Evolutionary conservation across 2,888 invertebrate species (phyloP).

Genomic region (Zootermopsis nevadensis): DNA sequence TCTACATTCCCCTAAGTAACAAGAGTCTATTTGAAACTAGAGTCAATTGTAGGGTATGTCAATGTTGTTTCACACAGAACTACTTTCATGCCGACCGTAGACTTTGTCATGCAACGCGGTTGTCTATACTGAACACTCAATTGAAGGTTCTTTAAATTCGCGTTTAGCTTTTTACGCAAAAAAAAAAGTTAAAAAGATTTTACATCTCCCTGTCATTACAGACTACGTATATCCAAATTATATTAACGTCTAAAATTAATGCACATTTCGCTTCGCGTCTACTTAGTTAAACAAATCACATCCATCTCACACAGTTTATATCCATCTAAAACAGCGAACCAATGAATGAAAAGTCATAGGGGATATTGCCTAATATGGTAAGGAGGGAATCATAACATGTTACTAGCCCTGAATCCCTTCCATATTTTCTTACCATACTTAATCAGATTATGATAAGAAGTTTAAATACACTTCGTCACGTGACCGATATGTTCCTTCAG

Average conservation of each 20-base stretch:
- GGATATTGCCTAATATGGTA: slow-evolving; percentile 66
- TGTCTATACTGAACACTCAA: not conserved
- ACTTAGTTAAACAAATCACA: not conserved
- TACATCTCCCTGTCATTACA: no score
- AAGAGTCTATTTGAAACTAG: no score
- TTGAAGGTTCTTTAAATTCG: slow-evolving; percentile 42
- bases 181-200: not conserved
- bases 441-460: slow-evolving; percentile 13
- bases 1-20: no score
- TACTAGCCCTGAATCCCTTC: slow-evolving; percentile 32
- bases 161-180: not conserved
- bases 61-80: slow-evolving; percentile 17
- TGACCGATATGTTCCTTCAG: not conserved
- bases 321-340: slow-evolving; percentile 55
- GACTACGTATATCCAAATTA: not conserved
- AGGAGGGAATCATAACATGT: slow-evolving; percentile 46
- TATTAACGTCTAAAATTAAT: not conserved
- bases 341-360: slow-evolving; percentile 63
- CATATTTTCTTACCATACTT: not conserved
- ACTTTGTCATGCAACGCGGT: slow-evolving; percentile 23
- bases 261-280: not conserved
- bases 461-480: not conserved
- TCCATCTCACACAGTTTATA: not conserved
- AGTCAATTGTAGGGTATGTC: not conserved
- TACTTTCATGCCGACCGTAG: slow-evolving; percentile 40